Evolutionary conservation across 2,888 invertebrate genomes (phyloP).

Genomic region (Lasioglossum figueresi): DNA sequence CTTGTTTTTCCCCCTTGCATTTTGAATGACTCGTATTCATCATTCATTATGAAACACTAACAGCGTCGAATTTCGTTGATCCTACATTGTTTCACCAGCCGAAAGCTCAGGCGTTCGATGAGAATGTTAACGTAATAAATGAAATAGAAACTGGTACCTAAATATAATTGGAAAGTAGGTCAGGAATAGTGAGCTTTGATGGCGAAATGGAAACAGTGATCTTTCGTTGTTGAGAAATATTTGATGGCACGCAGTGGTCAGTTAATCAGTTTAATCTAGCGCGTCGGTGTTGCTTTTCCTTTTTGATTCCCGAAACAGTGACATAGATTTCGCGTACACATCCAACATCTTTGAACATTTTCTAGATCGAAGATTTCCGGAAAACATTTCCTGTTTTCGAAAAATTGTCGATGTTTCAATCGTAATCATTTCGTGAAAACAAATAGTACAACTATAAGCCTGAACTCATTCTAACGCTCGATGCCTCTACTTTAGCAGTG

Average conservation of each 20-base stretch:
- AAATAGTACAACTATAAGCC: neutral
- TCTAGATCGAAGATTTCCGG: too few relatives aligned
- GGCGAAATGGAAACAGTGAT: neutral
- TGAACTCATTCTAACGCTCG: neutral
- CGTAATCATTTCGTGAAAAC: neutral
- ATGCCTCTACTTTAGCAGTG: neutral
- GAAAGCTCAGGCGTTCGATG: neutral
- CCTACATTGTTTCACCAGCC: neutral
- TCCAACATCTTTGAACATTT: neutral
- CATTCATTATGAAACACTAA: too few relatives aligned
- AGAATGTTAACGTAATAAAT: conserved; percentile 7
- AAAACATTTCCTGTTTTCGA: neutral
- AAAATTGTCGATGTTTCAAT: neutral
- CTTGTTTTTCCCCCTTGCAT: too few relatives aligned
- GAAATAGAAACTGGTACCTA: neutral
- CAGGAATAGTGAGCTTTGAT: neutral
- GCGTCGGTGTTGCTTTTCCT: neutral
- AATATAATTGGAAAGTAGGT: neutral
- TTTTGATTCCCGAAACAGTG: conserved; percentile 6
- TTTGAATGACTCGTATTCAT: too few relatives aligned
- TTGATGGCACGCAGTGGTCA: neutral
- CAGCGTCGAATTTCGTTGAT: too few relatives aligned
- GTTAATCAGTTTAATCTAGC: conserved; percentile 6
- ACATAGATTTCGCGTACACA: neutral
- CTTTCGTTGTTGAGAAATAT: conserved; percentile 7